A percentile compares a stretch with the other conserved stretches of the same genome.
These are phyloP conservation scores for fruit fly (Drosophila melanogaster) DNA, from an alignment of 1,140 invertebrate genomes.

Conservation along the genomic window DNA sequence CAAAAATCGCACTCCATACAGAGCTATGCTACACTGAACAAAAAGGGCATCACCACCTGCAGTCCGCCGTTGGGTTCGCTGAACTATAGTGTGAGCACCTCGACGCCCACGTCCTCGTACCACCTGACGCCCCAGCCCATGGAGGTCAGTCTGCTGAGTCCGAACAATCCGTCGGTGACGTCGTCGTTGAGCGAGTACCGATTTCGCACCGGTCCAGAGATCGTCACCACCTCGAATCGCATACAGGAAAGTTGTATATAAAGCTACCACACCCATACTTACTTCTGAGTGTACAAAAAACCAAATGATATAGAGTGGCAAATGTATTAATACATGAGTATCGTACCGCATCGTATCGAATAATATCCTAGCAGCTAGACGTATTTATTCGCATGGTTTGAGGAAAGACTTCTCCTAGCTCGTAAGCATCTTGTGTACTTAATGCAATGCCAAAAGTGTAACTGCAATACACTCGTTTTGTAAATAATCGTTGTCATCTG, in stretches of 20 bases:
- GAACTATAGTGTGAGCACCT: conserved; percentile 72
- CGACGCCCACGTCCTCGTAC: conserved; percentile 80
- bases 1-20: conserved; percentile 17
- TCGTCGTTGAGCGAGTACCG: conserved; percentile 87
- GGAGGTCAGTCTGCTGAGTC: conserved; percentile 84
- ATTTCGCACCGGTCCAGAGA: conserved; percentile 90
- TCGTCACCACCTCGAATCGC: conserved; percentile 92
- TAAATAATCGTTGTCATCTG: conserved; percentile 78
- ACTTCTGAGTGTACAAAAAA: conserved; percentile 62
- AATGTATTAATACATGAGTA: conserved; percentile 69
- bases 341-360: conserved; percentile 64
- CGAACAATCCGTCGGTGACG: conserved; percentile 85
- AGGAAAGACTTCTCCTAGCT: conserved; percentile 78
- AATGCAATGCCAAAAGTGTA: conserved; percentile 75
- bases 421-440: conserved; percentile 74
- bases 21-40: conserved; percentile 84
- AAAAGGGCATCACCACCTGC: conserved; percentile 83
- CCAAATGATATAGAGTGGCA: conserved; percentile 44
- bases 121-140: conserved; percentile 82
- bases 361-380: conserved; percentile 71
- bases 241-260: conserved; percentile 96
- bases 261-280: conserved; percentile 71
- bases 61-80: conserved; percentile 74
- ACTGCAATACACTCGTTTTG: conserved; percentile 60
- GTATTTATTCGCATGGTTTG: conserved; percentile 77